Evolutionary conservation across 2,113 vertebrate genomes (phyloP), one percentile per base, ranked within the genome.

Genomic region (Nycticorax nycticorax): DNA sequence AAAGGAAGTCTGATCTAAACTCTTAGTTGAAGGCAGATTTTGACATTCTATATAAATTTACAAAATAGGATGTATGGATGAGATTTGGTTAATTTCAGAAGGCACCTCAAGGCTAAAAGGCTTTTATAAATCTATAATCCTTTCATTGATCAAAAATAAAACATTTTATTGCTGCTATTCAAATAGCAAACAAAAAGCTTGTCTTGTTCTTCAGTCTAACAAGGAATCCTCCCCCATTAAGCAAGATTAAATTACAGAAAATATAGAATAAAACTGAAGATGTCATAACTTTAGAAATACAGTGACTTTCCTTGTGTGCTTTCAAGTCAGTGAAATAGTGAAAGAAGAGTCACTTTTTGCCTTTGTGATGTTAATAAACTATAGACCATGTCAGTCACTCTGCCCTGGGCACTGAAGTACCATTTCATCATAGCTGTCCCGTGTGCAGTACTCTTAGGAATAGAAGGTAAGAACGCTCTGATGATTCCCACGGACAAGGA

Each of bases 381-480:
- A 72, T 2, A 90, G 95, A 97, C 81, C 80, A 88, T 28, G 17
- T 92, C 96, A 96, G 97, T 93, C 96, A 87, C 96, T 97, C 96
- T 94, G 80, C 82, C 78, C 73, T 62, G 97, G 98, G 95, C 95
- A 97, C 96, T 94, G 94, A 96, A 98, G 98, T 98, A 97, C 97
- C 96, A 94, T 97, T 95, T 96, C 96, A 91, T 81, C 72, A 74
- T 73, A 60, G 95, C 80, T 95, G 89, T 86, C 93, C 67, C 67
- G 32, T 33, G 14, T 66, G 92, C 60, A 76, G 80, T 68, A 91
- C 86, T 53, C 94, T 98, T 99, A 99, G 12, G 99, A 99, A 96
- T 99, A 99, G 98, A 99, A 99, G 64, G 99, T 99, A 93, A 99
- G 99, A 95, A 99, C 99, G 28, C 99, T 99, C 98, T 99, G 99